Evolutionary conservation across 2,797 vertebrate genomes (phyloP), one percentile per base, ranked within the genome.

Genomic region (Silurus aristotelis): DNA sequence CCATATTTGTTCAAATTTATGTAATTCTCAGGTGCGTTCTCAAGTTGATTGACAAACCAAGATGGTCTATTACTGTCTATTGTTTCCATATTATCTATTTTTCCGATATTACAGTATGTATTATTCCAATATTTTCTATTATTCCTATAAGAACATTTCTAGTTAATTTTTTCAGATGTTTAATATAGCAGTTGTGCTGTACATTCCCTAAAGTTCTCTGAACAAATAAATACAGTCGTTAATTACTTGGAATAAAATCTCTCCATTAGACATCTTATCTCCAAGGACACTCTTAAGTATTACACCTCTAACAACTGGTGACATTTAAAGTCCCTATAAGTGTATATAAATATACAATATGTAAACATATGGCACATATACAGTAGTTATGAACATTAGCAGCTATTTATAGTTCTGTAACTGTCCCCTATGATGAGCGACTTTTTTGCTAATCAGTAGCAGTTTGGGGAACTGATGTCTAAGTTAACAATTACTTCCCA

Each of bases 1-100:
- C 76, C 70, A 87, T 89, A 88, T 87, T 92, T 90, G 92, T 91
- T 91, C 64, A 86, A 89, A 91, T 93, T 91, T 14, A 92, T 92
- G 90, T 92, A 95, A 95, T 94, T 94, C 93, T 90, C 94, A 94
- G 77, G 90, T 88, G 72, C 83, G 10, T 52, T 52, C 90, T 93
- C 89, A 91, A 76, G 91, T 91, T 91, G 91, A 94, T 93, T 89
- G 91, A 87, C 87, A 87, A 89, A 89, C 82, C 83, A 89, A 85
- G 88, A 82, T 85, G 77, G 8, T 79, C 22, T 19, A 7, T 78
- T 8, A 46, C 10, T 52, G 48, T 52, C 7, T 52, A 52, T 52
- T 38, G 0, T 38, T 38, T 38, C 0, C 38, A 38, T 0, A 52
- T 52, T 52, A 52, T 52, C 48, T 3, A 52, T 52, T 52, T 7